Conservation (phyloP, 2,113 vertebrate genomes). For the Vulpes vulpes region DNA sequence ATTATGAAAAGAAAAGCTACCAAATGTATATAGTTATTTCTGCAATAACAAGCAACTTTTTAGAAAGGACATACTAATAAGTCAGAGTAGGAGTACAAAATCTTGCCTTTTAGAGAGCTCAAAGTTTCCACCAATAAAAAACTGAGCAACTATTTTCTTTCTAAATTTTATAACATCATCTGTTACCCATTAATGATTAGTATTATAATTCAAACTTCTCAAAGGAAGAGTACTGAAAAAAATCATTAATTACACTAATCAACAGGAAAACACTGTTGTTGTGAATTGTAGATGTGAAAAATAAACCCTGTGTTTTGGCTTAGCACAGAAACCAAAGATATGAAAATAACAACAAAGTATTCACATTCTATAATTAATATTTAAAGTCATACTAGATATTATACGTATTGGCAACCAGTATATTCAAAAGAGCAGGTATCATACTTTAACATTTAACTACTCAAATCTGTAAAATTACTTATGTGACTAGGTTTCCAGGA, state of each 20-base stretch:
- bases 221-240: constrained; percentile 11
- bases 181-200: neutral
- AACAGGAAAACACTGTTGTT: neutral
- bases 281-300: neutral
- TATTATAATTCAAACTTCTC: constrained; percentile 5
- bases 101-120: neutral
- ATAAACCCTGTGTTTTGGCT: neutral
- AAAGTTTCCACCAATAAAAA: neutral
- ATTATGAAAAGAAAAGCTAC: neutral
- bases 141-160: neutral
- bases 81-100: neutral
- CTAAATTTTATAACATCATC: neutral
- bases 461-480: neutral
- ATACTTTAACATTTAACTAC: neutral
- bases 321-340: neutral
- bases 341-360: neutral
- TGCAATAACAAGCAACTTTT: neutral
- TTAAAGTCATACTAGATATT: neutral
- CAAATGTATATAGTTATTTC: neutral
- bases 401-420: neutral
- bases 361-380: neutral
- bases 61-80: neutral
- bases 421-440: neutral
- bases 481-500: neutral
- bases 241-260: neutral